Evolutionary conservation across 2,888 invertebrate species (phyloP).

Genomic region (Hirtodrosophila histrioides): DNA sequence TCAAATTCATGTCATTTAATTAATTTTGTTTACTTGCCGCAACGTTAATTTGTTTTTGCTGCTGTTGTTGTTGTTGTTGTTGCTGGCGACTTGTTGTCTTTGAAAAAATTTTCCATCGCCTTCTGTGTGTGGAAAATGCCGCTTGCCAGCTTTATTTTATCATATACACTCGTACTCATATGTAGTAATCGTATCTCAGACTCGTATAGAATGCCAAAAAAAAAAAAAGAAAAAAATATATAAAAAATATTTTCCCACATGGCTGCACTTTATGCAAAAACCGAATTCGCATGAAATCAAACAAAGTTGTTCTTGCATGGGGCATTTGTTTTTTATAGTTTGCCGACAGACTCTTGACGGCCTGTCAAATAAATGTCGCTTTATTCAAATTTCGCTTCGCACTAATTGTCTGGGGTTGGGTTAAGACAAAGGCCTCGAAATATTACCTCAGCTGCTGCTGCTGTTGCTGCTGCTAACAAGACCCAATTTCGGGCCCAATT

Average conservation of each 20-base stretch:
- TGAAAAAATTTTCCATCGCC: slow-evolving; percentile 73
- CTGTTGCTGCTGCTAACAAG: slow-evolving; percentile 57
- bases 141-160: slow-evolving; percentile 36
- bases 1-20: slow-evolving; percentile 80
- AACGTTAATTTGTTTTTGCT: slow-evolving; percentile 72
- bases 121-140: slow-evolving; percentile 61
- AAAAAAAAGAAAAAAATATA: slow-evolving; percentile 22
- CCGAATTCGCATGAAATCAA: slow-evolving; percentile 75
- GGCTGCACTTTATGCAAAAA: slow-evolving; percentile 73
- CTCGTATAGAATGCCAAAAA: slow-evolving; percentile 40
- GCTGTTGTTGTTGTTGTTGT: slow-evolving; percentile 36
- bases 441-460: slow-evolving; percentile 3
- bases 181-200: slow-evolving; percentile 30
- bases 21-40: slow-evolving; percentile 78
- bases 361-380: slow-evolving; percentile 82
- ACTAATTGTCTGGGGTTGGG: slow-evolving; percentile 69
- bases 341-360: slow-evolving; percentile 79
- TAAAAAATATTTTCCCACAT: slow-evolving; percentile 68
- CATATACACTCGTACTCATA: slow-evolving; percentile 27
- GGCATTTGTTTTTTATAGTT: slow-evolving; percentile 57
- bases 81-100: slow-evolving; percentile 71
- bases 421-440: slow-evolving; percentile 66
- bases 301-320: slow-evolving; percentile 47
- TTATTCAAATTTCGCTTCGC: slow-evolving; percentile 81
- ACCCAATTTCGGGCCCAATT: slow-evolving; percentile 36